These are phyloP conservation scores for Syrmaticus mikado DNA, from an alignment of 2,113 vertebrate species.

Conservation along the genomic window DNA sequence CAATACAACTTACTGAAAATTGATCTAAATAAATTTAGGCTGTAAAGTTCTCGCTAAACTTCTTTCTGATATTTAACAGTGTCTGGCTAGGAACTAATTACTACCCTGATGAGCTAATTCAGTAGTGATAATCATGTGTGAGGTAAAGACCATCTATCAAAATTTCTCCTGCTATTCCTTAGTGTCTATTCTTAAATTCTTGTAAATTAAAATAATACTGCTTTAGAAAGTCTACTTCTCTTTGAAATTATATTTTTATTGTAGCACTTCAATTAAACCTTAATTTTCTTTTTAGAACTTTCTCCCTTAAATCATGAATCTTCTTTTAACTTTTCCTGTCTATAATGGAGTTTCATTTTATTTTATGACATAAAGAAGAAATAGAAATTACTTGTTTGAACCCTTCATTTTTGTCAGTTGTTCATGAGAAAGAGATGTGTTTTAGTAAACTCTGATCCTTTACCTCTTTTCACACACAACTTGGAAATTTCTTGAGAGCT, in stretches of 20 bases:
- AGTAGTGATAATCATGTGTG: neutral
- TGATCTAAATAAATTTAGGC: neutral
- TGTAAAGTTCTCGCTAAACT: neutral
- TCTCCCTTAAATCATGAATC: neutral
- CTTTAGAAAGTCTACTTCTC: neutral
- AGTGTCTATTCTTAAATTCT: neutral
- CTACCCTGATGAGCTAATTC: neutral
- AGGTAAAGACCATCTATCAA: neutral
- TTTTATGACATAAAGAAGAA: too few species aligned
- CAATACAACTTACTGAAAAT: neutral
- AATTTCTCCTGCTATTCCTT: neutral
- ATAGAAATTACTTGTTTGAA: too few species aligned
- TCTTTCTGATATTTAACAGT: neutral
- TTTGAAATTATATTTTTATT: neutral
- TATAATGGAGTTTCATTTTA: too few species aligned
- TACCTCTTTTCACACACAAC: neutral
- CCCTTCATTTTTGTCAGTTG: neutral
- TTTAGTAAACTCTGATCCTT: neutral
- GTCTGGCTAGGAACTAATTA: neutral
- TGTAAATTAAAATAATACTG: neutral
- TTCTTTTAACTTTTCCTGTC: too few species aligned
- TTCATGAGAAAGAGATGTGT: too few species aligned
- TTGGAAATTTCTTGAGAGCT: neutral
- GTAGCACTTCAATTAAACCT: neutral
- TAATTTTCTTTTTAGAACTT: neutral